Percentiles rank a stretch among this genome's conserved stretches.
phyloP scores from a whole-genome alignment of 2,888 invertebrate genomes.

The Meghimatium bilineatum region DNA sequence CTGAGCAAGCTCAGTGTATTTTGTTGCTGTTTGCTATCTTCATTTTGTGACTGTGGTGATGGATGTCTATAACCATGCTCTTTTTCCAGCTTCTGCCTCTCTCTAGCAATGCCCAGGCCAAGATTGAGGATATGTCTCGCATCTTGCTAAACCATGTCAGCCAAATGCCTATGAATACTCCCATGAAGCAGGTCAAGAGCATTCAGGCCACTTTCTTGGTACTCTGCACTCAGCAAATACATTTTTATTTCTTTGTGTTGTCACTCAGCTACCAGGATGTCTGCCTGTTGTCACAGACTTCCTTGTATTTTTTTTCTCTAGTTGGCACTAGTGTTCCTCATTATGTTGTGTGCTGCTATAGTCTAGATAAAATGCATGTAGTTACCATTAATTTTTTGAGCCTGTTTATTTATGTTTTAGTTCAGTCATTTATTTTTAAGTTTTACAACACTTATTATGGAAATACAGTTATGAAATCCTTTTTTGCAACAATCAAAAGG shows the following conservation, averaged over 20 bases:
- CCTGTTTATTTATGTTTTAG: too few relatives aligned
- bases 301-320: too few relatives aligned
- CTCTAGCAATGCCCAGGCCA: slow-evolving; percentile 83
- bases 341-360: too few relatives aligned
- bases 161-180: slow-evolving; percentile 73
- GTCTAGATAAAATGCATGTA: too few relatives aligned
- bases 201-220: slow-evolving; percentile 60
- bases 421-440: too few relatives aligned
- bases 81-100: slow-evolving; percentile 73
- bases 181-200: slow-evolving; percentile 71
- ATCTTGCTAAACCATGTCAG: slow-evolving; percentile 85
- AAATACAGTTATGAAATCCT: too few relatives aligned
- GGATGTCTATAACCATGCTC: not conserved
- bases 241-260: not conserved
- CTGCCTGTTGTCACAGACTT: too few relatives aligned
- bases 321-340: too few relatives aligned
- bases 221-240: slow-evolving; percentile 34
- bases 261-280: not conserved
- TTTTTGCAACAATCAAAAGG: too few relatives aligned
- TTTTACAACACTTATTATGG: too few relatives aligned
- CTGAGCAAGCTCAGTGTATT: not conserved
- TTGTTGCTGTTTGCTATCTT: not conserved
- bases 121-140: slow-evolving; percentile 98
- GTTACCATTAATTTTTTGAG: too few relatives aligned
- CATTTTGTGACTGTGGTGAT: not conserved